phyloP scores from a whole-genome alignment of 2,113 vertebrate genomes.

The Aegithalos caudatus region DNA sequence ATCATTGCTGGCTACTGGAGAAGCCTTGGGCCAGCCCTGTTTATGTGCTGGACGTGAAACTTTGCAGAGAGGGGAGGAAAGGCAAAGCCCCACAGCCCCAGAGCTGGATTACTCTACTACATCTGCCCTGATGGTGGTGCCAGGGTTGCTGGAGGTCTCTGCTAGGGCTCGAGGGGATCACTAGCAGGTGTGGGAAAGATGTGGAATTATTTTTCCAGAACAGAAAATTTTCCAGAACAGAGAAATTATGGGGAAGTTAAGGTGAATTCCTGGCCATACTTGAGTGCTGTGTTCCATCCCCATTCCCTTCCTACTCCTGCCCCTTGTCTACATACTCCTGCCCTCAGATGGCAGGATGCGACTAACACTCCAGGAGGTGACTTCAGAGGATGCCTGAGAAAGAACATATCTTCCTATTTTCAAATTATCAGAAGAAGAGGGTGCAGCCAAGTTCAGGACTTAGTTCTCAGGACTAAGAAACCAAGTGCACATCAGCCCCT shows the following conservation, averaged over 20 bases:
- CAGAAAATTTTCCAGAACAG: not conserved
- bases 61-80: not conserved
- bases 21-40: not conserved
- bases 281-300: not conserved
- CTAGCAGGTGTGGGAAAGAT: not conserved
- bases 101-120: not conserved
- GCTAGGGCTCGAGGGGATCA: not conserved
- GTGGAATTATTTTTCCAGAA: not conserved
- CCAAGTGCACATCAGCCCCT: fast-evolving
- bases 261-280: not conserved
- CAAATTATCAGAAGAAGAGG: not conserved
- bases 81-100: not conserved
- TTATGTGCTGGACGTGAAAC: not conserved
- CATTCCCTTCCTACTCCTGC: not conserved
- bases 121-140: fast-evolving
- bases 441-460: not conserved
- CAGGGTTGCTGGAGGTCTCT: not conserved
- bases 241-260: not conserved
- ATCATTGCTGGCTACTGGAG: not conserved
- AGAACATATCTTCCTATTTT: not conserved
- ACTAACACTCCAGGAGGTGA: not conserved
- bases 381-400: not conserved
- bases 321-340: not conserved
- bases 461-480: not conserved
- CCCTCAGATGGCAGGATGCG: not conserved